Evolutionary conservation across 2,113 vertebrate species (phyloP), one percentile per base, ranked within the genome.

Genomic region (Bubo scandiacus): DNA sequence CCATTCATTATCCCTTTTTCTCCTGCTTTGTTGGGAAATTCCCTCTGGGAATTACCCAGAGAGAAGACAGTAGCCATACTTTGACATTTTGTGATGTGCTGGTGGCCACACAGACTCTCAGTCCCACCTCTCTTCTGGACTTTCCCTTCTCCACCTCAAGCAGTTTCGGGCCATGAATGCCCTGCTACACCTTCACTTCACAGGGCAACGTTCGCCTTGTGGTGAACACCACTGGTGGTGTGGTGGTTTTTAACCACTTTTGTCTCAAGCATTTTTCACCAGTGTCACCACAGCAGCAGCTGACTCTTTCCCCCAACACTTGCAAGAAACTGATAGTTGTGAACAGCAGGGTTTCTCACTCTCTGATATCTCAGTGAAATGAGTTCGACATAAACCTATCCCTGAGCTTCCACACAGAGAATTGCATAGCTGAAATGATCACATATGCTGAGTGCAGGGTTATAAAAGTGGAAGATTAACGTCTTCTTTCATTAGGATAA

Each of bases 81-180:
- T 38, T 7, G 32, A 3, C 9, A 22, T 65, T 75, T 63, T 75
- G 15, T 71, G 57, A 10, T 11, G 16, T 52, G 36, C 6, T 26
- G 25, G n/a, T 42, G 49, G 32, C 32, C 49, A 57, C 36, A 10
- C 0, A 1, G 30, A 29, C 1, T 2, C 32, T 36, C 15, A 10
- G 26, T 61, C 30, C 42, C 54, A 23, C n/a, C 18, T 49, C 12
- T 62, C 40, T 36, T 34, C 58, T 52, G 51, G 42, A 16, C 11
- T 21, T 77, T 4, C 26, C 26, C 10, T 47, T 59, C 45, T 61
- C 22, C 66, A 42, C 10, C 30, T 73, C 6, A 38, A 55, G 26
- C 6, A 49, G 45, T 55, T 67, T 57, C 34, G 32, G 40, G 40
- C 32, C 73, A 29, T 1, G 3, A 59, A 25, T 79, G 10, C 26